A percentile compares a stretch with the other conserved stretches of the same genome.
These are phyloP conservation scores for Anniella stebbinsi DNA, from an alignment of 2,797 vertebrate genomes.

Conservation along the genomic window DNA sequence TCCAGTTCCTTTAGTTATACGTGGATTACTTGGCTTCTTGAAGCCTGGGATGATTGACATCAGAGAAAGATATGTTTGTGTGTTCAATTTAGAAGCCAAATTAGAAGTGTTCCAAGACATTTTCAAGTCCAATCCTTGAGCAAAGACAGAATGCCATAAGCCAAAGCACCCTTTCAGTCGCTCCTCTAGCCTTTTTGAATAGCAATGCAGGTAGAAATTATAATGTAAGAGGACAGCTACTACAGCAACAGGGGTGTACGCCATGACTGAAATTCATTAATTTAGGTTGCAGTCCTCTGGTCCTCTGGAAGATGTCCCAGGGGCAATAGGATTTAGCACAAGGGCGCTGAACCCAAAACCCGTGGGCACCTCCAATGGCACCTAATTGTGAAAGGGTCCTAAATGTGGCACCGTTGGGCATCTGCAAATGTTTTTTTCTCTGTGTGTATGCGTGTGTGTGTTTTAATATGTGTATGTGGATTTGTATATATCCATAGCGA, in stretches of 20 bases:
- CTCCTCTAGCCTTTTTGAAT: background rate
- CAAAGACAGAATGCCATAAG: background rate
- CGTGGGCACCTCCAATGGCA: too few relatives aligned
- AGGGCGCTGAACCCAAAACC: too few relatives aligned
- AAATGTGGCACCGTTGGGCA: too few relatives aligned
- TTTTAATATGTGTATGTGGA: too few relatives aligned
- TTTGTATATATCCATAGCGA: too few relatives aligned
- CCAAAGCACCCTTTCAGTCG: background rate
- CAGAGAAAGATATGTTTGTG: background rate
- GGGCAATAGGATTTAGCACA: background rate
- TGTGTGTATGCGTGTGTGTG: too few relatives aligned
- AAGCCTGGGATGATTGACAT: background rate
- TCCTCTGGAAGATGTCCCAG: background rate
- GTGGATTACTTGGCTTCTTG: background rate
- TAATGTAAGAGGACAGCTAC: background rate
- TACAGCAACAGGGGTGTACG: background rate
- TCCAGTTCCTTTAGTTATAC: background rate
- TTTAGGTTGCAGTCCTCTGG: background rate
- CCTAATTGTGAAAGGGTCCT: too few relatives aligned
- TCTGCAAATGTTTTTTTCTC: too few relatives aligned
- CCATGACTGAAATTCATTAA: background rate
- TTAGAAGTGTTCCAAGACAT: background rate
- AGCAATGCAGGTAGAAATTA: background rate
- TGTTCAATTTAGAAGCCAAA: background rate
- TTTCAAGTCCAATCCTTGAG: background rate